Percentiles rank a stretch among this genome's conserved stretches.
Evolutionary conservation across 2,888 invertebrate species (phyloP).

Genomic region (Cantharis rustica): DNA sequence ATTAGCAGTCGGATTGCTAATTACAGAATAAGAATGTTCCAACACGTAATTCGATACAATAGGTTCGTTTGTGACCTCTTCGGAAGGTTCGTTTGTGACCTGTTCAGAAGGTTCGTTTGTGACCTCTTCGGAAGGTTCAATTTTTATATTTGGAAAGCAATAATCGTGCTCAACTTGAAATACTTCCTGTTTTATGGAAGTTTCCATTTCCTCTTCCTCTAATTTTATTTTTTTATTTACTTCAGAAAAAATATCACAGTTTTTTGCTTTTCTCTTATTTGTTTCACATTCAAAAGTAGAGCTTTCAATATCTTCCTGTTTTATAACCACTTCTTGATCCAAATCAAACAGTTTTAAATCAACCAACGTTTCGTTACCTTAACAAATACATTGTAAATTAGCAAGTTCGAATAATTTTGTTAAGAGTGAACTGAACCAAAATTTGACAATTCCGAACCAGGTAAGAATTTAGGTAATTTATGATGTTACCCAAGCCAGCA

Average conservation of each 20-base stretch:
- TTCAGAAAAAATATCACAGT: neutral
- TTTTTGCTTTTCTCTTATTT: neutral
- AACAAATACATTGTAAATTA: constrained; percentile 38
- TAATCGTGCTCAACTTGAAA: constrained; percentile 44
- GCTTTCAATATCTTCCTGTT: constrained; percentile 5
- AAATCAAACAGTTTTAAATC: constrained; percentile 65
- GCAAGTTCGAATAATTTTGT: neutral
- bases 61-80: neutral
- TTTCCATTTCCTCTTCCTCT: neutral
- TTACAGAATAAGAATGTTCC: constrained; percentile 29
- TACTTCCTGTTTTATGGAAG: neutral
- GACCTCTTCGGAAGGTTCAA: constrained; percentile 12
- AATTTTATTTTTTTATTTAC: neutral
- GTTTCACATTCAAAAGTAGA: neutral
- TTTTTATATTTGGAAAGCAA: constrained; percentile 36
- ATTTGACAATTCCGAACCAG: too few species aligned
- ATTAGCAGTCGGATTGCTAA: neutral
- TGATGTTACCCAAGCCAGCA: too few species aligned
- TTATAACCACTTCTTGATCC: neutral
- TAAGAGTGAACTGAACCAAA: neutral
- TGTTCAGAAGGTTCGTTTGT: neutral
- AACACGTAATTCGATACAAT: constrained; percentile 10
- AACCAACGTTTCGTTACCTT: constrained; percentile 80
- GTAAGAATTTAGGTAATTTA: too few species aligned
- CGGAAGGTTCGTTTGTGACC: constrained; percentile 14